Conservation (phyloP, 1,140 invertebrate genomes). For the Colletes gigas region DNA sequence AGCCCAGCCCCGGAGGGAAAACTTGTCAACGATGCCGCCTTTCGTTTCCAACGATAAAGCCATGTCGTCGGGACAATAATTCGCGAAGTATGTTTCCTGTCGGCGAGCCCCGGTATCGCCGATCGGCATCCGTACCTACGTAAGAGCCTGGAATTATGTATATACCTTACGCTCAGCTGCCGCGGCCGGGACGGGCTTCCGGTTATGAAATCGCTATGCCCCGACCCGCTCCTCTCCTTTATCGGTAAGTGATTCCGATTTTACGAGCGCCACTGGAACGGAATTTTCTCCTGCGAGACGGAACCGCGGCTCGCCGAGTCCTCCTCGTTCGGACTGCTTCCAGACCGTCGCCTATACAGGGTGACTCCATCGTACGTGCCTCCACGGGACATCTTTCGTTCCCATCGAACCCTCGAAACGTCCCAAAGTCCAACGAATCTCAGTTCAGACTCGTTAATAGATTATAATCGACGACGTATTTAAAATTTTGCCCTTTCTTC, state of each 20-base stretch:
- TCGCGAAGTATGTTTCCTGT: constrained; percentile 45
- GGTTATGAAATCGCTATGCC: constrained; percentile 38
- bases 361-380: too few relatives aligned
- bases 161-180: constrained; percentile 39
- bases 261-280: background rate
- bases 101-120: constrained; percentile 32
- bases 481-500: too few relatives aligned
- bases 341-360: background rate
- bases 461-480: too few relatives aligned
- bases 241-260: constrained; percentile 24
- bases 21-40: constrained; percentile 50
- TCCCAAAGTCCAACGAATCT: too few relatives aligned
- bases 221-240: background rate
- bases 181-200: constrained; percentile 37
- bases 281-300: constrained; percentile 16
- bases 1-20: background rate
- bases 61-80: constrained; percentile 37
- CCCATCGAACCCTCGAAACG: too few relatives aligned
- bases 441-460: too few relatives aligned
- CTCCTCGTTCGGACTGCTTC: background rate
- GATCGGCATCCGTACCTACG: constrained; percentile 35
- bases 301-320: background rate
- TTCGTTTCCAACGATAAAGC: constrained; percentile 32
- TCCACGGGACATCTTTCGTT: too few relatives aligned
- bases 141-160: constrained; percentile 45